Evolutionary conservation across 2,888 invertebrate species (phyloP).

Genomic region (Dione juno): DNA sequence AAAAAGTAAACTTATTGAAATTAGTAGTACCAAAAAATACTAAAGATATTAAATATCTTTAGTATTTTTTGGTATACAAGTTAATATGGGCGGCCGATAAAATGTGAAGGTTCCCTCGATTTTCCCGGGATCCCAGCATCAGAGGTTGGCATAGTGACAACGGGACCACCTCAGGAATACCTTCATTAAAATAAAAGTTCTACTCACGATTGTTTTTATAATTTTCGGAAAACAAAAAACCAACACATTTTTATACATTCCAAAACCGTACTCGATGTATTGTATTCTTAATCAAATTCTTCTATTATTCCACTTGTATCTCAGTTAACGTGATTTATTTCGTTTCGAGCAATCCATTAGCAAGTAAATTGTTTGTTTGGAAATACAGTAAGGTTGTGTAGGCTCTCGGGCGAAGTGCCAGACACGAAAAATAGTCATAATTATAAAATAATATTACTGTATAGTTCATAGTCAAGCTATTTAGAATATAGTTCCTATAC

Average conservation of each 20-base stretch:
- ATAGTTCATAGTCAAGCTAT: too few relatives aligned
- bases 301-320: conserved; percentile 29
- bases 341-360: conserved; percentile 58
- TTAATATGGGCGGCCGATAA: too few relatives aligned
- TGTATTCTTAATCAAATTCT: conserved; percentile 31
- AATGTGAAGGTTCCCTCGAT: too few relatives aligned
- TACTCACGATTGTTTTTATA: not conserved
- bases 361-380: conserved; percentile 57
- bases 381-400: conserved; percentile 51
- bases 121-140: too few relatives aligned
- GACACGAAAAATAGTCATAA: conserved; percentile 55
- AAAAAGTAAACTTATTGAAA: too few relatives aligned
- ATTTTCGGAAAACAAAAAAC: not conserved
- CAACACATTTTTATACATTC: not conserved
- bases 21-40: too few relatives aligned
- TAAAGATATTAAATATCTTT: too few relatives aligned
- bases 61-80: too few relatives aligned
- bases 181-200: not conserved
- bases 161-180: too few relatives aligned
- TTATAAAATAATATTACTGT: conserved; percentile 43
- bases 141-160: too few relatives aligned
- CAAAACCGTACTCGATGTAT: conserved; percentile 10
- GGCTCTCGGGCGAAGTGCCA: conserved; percentile 64
- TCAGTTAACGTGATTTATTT: conserved; percentile 44
- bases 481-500: not conserved